Evolutionary conservation across 2,888 invertebrate species (phyloP).

Genomic region (Ceraclea dissimilis): DNA sequence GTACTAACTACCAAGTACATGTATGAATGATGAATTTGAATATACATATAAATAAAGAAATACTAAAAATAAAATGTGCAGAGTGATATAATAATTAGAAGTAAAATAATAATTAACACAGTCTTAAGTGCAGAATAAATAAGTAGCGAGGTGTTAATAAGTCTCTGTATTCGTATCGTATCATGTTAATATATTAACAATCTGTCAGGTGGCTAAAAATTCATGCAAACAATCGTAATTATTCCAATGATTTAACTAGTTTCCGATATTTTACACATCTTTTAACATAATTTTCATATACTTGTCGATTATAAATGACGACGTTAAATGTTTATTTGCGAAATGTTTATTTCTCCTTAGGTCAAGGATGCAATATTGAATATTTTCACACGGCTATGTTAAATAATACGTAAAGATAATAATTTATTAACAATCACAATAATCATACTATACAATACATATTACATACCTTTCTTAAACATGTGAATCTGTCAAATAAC

Average conservation of each 20-base stretch:
- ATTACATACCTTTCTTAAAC: slow-evolving; percentile 25
- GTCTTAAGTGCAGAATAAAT: background rate
- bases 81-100: no score
- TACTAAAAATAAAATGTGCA: no score
- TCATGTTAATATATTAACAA: slow-evolving; percentile 21
- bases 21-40: no score
- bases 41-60: no score
- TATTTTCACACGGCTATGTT: slow-evolving; percentile 25
- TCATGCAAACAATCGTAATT: slow-evolving; percentile 10
- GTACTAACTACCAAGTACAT: no score
- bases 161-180: slow-evolving; percentile 12
- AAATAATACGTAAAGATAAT: slow-evolving; percentile 21
- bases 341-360: background rate
- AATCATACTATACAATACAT: no score
- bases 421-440: no score
- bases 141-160: slow-evolving; percentile 15
- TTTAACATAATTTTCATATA: slow-evolving; percentile 24
- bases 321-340: slow-evolving; percentile 15
- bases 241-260: slow-evolving; percentile 8
- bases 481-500: slow-evolving; percentile 14
- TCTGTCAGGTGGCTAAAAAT: slow-evolving; percentile 21
- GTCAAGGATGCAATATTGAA: slow-evolving; percentile 21
- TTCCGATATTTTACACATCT: slow-evolving; percentile 19
- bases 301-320: slow-evolving; percentile 22
- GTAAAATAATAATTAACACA: background rate